Base-by-base conservation (phyloP, 2,797 vertebrate genomes). In the Gymnoscopelus microlampas region DNA sequence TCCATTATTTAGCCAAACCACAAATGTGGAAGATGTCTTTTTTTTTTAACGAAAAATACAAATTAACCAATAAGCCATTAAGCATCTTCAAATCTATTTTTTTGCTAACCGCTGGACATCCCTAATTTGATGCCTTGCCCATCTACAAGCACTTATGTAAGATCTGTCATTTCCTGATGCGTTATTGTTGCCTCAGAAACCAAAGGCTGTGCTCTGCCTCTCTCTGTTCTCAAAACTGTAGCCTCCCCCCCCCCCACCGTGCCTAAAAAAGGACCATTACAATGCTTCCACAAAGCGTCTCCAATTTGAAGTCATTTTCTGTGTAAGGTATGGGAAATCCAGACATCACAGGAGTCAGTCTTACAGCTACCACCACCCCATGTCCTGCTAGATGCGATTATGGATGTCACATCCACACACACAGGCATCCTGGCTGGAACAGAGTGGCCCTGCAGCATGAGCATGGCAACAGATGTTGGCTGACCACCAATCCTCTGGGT, bases 171-270 rank as follows among this genome's bases (percentile, higher is more conserved):
- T 84, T 87, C 77, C 82, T 76, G 83, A 88, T 85, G 86, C 80
- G 55, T 85, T 88, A 78, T 84, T 85, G 88, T 89, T 90, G 82
- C 87, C 80, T 83, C 79, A 89, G 85, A 87, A 89, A 90, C 82
- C 14, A 83, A 74, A 84, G 55, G 57, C 59, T 3, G 79, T 71
- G 71, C 84, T 87, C 78, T 87, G 85, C 86, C 76, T 15, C 8
- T 70, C 84, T 61, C 73, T 68, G 74, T 84, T 73, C 71, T 13
- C 49, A 69, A 53, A 48, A 1, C 26, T 29, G 26, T 29, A 29
- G 2, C 26, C 26, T 2, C 26, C 26, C 26, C 26, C 26, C 63
- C 2, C 23, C 69, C 73, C 66, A 79, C 14, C 26, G 0, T 23
- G 67, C 12, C 14, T 83, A 54, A 75, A 55, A 74, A 53, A 48